Conservation (phyloP, 2,888 invertebrate species). For the Drosophila siamana region DNA sequence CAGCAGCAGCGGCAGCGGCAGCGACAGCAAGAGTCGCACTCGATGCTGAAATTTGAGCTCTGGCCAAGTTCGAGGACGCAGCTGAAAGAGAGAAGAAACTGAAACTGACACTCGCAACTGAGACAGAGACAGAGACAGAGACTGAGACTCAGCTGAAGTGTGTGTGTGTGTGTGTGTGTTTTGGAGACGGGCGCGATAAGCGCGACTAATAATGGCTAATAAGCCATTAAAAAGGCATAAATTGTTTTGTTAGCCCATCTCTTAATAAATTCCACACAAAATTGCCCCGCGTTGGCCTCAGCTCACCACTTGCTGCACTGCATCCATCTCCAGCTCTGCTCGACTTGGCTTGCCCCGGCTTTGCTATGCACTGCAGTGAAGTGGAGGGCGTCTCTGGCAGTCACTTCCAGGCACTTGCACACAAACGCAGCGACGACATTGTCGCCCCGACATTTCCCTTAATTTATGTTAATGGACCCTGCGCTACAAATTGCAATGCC, state of each 20-base stretch:
- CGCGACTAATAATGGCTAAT: constrained; percentile 83
- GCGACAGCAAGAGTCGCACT: constrained; percentile 23
- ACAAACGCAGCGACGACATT: constrained; percentile 41
- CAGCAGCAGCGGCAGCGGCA: too few relatives aligned
- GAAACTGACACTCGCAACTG: constrained; percentile 41
- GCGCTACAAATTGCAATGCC: constrained; percentile 80
- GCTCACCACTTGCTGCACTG: constrained; percentile 64
- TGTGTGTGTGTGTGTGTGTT: constrained; percentile 41
- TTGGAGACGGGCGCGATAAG: constrained; percentile 78
- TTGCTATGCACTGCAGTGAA: neutral
- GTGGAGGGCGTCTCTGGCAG: constrained; percentile 25
- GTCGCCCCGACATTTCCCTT: constrained; percentile 62
- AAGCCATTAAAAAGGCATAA: constrained; percentile 84
- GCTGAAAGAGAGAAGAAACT: constrained; percentile 41
- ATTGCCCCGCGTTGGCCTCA: constrained; percentile 48
- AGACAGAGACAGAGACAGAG: constrained; percentile 16
- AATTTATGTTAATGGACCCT: constrained; percentile 83
- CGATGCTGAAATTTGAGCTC: constrained; percentile 67
- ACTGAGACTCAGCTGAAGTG: constrained; percentile 10
- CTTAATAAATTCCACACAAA: constrained; percentile 81
- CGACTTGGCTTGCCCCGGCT: neutral
- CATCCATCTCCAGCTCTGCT: constrained; percentile 40
- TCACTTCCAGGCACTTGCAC: constrained; percentile 15
- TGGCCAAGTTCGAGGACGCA: constrained; percentile 62
- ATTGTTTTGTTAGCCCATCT: constrained; percentile 83